Conservation (phyloP, 2,888 invertebrate species). For the Macrostomum cliftonense region DNA sequence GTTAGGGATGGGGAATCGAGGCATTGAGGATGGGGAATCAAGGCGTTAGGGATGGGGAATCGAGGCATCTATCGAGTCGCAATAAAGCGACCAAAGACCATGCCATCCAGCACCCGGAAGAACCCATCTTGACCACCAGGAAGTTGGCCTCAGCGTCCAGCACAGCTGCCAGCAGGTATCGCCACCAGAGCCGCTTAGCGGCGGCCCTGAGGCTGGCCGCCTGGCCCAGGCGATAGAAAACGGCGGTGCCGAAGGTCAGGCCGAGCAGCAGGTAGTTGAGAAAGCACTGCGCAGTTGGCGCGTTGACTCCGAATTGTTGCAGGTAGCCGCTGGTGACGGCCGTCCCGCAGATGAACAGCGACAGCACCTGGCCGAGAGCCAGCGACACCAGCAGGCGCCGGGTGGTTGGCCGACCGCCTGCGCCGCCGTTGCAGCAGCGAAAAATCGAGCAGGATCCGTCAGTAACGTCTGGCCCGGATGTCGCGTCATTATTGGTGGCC, state of each 20-base stretch:
- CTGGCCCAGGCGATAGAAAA: slow-evolving; percentile 50
- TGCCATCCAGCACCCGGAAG: no score
- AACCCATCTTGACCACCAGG: slow-evolving; percentile 55
- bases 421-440: no score
- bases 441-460: no score
- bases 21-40: no score
- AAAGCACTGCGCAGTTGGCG: slow-evolving; percentile 63
- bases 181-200: slow-evolving; percentile 53
- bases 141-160: slow-evolving; percentile 72
- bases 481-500: no score
- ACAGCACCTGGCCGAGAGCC: slow-evolving; percentile 48
- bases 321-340: slow-evolving; percentile 36
- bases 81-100: no score
- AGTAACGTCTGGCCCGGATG: no score
- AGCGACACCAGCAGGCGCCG: slow-evolving; percentile 28
- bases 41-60: no score
- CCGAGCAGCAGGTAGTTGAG: slow-evolving; percentile 58
- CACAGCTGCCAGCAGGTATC: slow-evolving; percentile 56
- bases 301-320: slow-evolving; percentile 49
- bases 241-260: slow-evolving; percentile 54
- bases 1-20: no score
- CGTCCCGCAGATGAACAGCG: slow-evolving; percentile 55
- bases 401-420: no score
- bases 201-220: slow-evolving; percentile 47
- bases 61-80: no score